These are phyloP conservation scores for Clarias gariepinus DNA, from an alignment of 2,113 vertebrate genomes.

Conservation along the genomic window DNA sequence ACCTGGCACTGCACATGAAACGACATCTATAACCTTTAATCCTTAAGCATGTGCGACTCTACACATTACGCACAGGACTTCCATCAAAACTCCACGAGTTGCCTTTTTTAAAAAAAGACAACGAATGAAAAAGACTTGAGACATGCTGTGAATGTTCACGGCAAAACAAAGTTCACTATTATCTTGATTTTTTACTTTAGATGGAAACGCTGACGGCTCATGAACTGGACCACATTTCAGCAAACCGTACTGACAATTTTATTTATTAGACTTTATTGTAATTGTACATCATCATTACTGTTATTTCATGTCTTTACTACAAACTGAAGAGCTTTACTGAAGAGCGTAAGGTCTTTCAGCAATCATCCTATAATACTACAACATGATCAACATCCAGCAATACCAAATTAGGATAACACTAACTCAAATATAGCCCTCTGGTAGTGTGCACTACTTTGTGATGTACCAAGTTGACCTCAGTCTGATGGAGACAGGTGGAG, in stretches of 20 bases:
- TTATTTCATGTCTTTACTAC: conserved; percentile 22
- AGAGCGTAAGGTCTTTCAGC: background rate
- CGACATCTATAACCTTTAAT: conserved; percentile 84
- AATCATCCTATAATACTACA: conserved; percentile 27
- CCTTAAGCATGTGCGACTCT: conserved; percentile 64
- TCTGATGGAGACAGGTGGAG: background rate
- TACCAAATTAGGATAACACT: background rate
- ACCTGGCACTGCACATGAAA: conserved; percentile 98
- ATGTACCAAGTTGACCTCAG: background rate
- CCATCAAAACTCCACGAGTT: conserved; percentile 9
- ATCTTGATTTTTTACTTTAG: conserved; percentile 5
- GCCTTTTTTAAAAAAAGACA: conserved; percentile 17
- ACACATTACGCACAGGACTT: background rate
- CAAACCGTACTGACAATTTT: background rate
- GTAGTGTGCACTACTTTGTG: background rate
- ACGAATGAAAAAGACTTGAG: conserved; percentile 52
- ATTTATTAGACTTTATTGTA: conserved; percentile 29
- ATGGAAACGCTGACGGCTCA: background rate
- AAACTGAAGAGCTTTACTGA: conserved; percentile 1
- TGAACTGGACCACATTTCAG: background rate
- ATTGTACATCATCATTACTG: background rate
- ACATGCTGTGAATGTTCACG: conserved; percentile 70
- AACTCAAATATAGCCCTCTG: background rate
- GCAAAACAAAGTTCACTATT: conserved; percentile 10
- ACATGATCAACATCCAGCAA: background rate